These are phyloP conservation scores for Eilema griseolum DNA, from an alignment of 2,888 invertebrate species.

Conservation along the genomic window DNA sequence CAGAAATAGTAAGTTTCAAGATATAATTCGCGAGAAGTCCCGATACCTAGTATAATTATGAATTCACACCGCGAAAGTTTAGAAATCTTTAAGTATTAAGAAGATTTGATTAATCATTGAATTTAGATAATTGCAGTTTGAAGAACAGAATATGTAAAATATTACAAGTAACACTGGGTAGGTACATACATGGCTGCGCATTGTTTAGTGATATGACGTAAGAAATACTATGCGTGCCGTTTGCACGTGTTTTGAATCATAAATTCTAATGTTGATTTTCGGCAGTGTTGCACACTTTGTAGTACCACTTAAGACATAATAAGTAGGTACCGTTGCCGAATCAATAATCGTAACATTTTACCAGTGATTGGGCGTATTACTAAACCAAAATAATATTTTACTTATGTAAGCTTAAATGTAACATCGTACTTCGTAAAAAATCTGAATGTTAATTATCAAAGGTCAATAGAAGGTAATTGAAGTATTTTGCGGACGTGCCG, in stretches of 20 bases:
- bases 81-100: too few relatives aligned
- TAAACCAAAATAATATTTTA: conserved; percentile 36
- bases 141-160: conserved; percentile 26
- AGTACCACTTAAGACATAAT: conserved; percentile 51
- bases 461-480: background rate
- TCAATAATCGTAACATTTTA: conserved; percentile 45
- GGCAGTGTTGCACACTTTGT: conserved; percentile 49
- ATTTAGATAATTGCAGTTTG: conserved; percentile 14
- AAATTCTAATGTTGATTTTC: conserved; percentile 53
- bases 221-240: conserved; percentile 24
- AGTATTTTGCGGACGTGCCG: background rate
- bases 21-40: too few relatives aligned
- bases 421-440: conserved; percentile 9
- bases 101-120: background rate
- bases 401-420: conserved; percentile 23
- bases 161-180: conserved; percentile 9
- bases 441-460: conserved; percentile 3
- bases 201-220: conserved; percentile 42
- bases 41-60: too few relatives aligned
- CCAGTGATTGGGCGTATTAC: conserved; percentile 34
- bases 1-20: too few relatives aligned
- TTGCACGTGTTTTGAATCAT: conserved; percentile 48
- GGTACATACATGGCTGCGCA: conserved; percentile 14
- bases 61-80: too few relatives aligned
- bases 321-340: conserved; percentile 52